Conservation (phyloP, 2,113 vertebrate species). For the Falcunculus frontatus region DNA sequence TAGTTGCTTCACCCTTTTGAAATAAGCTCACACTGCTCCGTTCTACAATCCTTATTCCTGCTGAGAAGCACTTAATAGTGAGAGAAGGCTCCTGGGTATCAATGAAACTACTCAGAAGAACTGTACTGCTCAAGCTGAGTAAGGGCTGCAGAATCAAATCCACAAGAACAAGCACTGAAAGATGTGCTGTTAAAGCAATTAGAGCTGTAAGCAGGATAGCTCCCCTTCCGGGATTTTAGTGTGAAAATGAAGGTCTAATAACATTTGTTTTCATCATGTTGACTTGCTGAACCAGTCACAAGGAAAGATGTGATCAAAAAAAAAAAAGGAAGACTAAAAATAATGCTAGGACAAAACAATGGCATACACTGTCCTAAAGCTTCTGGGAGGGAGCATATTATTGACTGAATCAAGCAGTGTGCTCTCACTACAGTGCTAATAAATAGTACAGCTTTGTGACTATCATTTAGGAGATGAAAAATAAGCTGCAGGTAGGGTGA, state of each 20-base stretch:
- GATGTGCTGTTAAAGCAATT: conserved; percentile 3
- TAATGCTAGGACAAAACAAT: neutral
- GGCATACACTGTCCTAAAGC: neutral
- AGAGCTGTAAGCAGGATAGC: neutral
- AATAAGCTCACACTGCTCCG: neutral
- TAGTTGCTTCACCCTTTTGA: neutral
- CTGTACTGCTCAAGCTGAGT: neutral
- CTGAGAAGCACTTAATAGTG: neutral
- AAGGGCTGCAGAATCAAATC: neutral
- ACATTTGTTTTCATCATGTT: neutral
- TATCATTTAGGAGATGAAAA: neutral
- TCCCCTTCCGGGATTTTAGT: neutral
- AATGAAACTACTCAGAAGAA: neutral
- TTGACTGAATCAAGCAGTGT: neutral
- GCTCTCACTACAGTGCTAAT: neutral
- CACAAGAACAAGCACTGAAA: neutral
- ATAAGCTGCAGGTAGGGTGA: neutral
- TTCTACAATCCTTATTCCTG: neutral
- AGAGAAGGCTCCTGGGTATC: neutral
- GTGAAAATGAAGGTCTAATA: conserved; percentile 5
- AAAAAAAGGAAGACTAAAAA: neutral
- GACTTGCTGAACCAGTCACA: neutral
- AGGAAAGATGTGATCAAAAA: accelerated
- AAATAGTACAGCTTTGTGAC: neutral
- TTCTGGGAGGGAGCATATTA: neutral